Base-by-base conservation (phyloP, 1,140 invertebrate species). In the Bombus sylvicola region DNA sequence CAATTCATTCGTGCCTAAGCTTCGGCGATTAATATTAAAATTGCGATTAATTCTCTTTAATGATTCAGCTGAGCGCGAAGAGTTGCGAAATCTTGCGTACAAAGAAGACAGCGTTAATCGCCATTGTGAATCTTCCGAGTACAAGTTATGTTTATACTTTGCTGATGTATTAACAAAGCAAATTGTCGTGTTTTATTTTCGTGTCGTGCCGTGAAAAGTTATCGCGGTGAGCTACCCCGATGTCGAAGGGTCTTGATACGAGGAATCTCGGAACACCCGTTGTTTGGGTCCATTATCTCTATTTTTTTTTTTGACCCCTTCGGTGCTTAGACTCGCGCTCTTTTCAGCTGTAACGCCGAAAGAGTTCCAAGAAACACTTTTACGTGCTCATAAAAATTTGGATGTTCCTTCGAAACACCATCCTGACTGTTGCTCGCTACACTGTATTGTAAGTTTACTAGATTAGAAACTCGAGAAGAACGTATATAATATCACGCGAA, bases 361-460 rank as follows among this genome's bases (percentile, higher is more conserved):
- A 28, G 31, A 22, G 73, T 82, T 82, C 57, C 39, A 22, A 43
- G 81, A 64, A 64, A 4, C n/a, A 41, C 39, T 78, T 78, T 37
- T 22, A 41, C 3, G 28, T 43, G 37, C 71, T 22, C 31, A 6
- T 34, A 43, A 64, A 73, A 71, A 57, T 34, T 47, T 73, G 53
- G 31, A 34, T 31, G 18, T 34, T 57, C 13, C 76, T 43, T 37
- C 8, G 13, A 68, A 34, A 31, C 34, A 37, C 3, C 28, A n/a
- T 31, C 37, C 18, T 28, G 18, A 34, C 76, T 75, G 37, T 25
- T 41, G 1, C 37, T 34, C 31, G 31, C 31, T 31, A 34, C 18
- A 37, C 18, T 28, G 57, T 28, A 28, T 59, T 28, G 57, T 59
- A 59, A 59, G 59, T 12, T n/a, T n/a, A 62, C 59, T n/a, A n/a